phyloP scores from a whole-genome alignment of 1,140 invertebrate species.

The Antheraea pernyi region DNA sequence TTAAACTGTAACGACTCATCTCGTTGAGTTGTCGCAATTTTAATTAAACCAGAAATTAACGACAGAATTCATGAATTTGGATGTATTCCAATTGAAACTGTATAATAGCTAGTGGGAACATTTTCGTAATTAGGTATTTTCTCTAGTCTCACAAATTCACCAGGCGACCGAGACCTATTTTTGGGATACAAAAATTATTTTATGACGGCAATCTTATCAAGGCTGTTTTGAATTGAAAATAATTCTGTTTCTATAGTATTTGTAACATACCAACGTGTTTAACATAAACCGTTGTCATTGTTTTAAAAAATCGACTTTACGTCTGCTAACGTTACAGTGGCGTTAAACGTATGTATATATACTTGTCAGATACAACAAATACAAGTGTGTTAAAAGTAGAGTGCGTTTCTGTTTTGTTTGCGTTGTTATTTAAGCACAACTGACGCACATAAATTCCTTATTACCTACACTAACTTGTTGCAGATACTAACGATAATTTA shows the following conservation, averaged over 20 bases:
- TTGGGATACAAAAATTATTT: constrained; percentile 35
- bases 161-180: constrained; percentile 55
- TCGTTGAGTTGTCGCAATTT: constrained; percentile 38
- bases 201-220: constrained; percentile 31
- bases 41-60: constrained; percentile 68
- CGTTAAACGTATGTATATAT: neutral
- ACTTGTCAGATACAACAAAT: neutral
- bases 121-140: constrained; percentile 71
- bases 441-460: neutral
- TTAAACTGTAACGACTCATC: constrained; percentile 23
- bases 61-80: constrained; percentile 60
- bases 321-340: neutral
- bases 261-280: neutral
- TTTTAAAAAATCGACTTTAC: neutral
- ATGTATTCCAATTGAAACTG: constrained; percentile 63
- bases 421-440: neutral
- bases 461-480: neutral
- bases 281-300: neutral
- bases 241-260: neutral
- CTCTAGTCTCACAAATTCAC: constrained; percentile 51
- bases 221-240: constrained; percentile 4
- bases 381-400: neutral
- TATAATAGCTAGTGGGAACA: constrained; percentile 43
- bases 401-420: neutral
- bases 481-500: neutral